These are phyloP conservation scores for Rhinoderma darwinii DNA, from an alignment of 2,113 vertebrate genomes.

Conservation along the genomic window DNA sequence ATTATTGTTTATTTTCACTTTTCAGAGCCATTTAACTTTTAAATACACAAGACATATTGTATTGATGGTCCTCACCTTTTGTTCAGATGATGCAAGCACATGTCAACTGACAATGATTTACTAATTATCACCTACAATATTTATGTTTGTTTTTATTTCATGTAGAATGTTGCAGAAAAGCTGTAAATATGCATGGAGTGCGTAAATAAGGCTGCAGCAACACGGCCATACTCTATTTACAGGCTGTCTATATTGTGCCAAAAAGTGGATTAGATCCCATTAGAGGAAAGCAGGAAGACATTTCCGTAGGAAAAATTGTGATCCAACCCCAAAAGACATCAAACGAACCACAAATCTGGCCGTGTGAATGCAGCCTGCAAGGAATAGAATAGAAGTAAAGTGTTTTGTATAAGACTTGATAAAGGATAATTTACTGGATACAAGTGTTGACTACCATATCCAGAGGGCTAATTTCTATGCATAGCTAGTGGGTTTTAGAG, in stretches of 20 bases:
- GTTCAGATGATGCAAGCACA: background rate
- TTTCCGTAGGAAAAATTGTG: no score
- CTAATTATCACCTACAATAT: background rate
- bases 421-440: no score
- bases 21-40: background rate
- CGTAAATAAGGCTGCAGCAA: background rate
- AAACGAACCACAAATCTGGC: background rate
- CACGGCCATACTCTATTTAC: background rate
- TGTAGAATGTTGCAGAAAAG: background rate
- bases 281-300: no score
- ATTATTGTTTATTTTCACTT: background rate
- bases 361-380: no score
- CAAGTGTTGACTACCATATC: no score
- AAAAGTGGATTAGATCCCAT: background rate
- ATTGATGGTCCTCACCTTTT: background rate
- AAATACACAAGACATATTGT: background rate
- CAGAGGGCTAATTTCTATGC: no score
- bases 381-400: no score
- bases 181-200: background rate
- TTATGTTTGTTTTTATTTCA: background rate
- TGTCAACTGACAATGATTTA: background rate
- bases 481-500: no score
- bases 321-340: background rate
- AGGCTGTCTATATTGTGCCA: background rate
- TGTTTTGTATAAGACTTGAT: no score